Conservation (phyloP, 2,797 vertebrate species). For the Delichon dasypus region DNA sequence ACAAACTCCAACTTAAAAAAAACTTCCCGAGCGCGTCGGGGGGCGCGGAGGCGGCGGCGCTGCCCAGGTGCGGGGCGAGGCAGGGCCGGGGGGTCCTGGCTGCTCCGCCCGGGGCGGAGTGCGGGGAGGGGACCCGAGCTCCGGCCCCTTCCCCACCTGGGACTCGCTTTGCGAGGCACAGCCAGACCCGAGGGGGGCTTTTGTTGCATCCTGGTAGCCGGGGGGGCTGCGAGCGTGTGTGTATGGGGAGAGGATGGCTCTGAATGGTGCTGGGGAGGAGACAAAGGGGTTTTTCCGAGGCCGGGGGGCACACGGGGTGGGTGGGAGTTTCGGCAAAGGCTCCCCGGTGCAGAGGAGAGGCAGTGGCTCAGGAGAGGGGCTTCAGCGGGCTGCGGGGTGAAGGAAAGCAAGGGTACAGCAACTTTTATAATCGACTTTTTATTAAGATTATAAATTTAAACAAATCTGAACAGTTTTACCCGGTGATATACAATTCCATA, state of each 20-base stretch:
- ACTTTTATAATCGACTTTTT: slow-evolving; percentile 77
- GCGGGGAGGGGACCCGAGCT: neutral
- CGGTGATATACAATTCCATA: slow-evolving; percentile 92
- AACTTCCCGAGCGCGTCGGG: slow-evolving; percentile 68
- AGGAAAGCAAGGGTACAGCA: neutral
- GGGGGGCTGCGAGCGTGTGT: too few relatives aligned
- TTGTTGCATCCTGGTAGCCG: neutral
- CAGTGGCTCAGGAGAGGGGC: neutral
- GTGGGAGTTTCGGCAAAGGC: neutral
- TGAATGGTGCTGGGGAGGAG: neutral
- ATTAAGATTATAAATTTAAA: slow-evolving; percentile 96
- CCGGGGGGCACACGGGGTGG: too few relatives aligned
- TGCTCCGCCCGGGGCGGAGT: neutral
- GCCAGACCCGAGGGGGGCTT: neutral
- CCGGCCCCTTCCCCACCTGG: neutral
- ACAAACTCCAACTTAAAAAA: slow-evolving; percentile 80
- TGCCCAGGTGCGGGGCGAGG: neutral
- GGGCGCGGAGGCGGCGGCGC: neutral
- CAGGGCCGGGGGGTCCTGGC: neutral
- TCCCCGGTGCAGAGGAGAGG: neutral
- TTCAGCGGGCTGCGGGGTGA: neutral
- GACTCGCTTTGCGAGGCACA: neutral
- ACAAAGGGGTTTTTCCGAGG: neutral
- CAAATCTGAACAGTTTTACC: slow-evolving; percentile 94
- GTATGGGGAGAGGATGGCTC: neutral